A percentile compares a stretch with the other conserved stretches of the same genome.
Evolutionary conservation across 2,797 vertebrate genomes (phyloP).

Genomic region (Intellagama lesueurii): DNA sequence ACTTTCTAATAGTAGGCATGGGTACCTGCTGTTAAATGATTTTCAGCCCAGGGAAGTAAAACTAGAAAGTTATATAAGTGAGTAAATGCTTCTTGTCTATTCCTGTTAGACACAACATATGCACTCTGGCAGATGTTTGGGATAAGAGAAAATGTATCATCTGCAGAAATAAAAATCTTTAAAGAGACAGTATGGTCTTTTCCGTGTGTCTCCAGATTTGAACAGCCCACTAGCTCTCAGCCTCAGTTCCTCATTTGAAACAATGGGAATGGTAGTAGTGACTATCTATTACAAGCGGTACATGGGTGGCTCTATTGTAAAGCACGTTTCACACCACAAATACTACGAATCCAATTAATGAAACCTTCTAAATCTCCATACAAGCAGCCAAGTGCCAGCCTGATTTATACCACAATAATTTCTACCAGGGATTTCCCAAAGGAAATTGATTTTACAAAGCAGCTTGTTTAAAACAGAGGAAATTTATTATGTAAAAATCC

Average conservation of each 20-base stretch:
- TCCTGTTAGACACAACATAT: not conserved
- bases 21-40: not conserved
- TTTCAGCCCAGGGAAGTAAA: not conserved
- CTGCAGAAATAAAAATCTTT: not conserved
- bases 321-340: not conserved
- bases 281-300: not conserved
- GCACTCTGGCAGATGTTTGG: not conserved
- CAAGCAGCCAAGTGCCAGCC: not conserved
- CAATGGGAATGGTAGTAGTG: not conserved
- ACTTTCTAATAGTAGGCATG: not conserved
- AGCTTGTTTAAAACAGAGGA: not conserved
- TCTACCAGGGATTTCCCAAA: not conserved
- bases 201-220: not conserved
- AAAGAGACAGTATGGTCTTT: not conserved
- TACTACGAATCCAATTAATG: not conserved
- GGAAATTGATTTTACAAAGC: not conserved
- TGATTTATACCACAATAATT: rapidly evolving
- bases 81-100: not conserved
- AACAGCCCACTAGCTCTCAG: not conserved
- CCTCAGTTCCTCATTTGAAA: not conserved
- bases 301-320: not conserved
- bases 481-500: not conserved
- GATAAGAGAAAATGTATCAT: not conserved
- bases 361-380: not conserved
- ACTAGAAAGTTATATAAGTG: not conserved